Conservation (phyloP, 2,888 invertebrate species). For the Carterocephalus palaemon region DNA sequence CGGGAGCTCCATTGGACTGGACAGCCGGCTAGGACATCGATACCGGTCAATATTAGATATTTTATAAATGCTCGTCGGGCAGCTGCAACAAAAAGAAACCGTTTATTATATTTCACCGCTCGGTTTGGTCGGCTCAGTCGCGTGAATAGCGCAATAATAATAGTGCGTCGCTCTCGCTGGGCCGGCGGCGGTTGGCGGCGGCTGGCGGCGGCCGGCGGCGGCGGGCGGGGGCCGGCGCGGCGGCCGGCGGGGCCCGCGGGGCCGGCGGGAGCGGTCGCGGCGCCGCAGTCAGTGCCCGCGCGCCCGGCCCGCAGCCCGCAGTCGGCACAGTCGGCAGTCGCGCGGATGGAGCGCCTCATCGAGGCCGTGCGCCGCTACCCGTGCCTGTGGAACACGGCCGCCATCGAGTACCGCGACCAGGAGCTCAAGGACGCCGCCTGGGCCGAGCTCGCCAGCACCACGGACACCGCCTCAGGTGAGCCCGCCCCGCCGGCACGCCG, state of each 20-base stretch:
- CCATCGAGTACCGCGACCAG: slow-evolving; percentile 73
- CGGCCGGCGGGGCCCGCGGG: slow-evolving; percentile 30
- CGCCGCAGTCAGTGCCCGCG: slow-evolving; percentile 40
- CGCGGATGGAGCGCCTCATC: slow-evolving; percentile 66
- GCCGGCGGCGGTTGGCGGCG: slow-evolving; percentile 5
- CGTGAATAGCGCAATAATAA: too few relatives aligned
- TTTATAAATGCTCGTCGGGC: too few relatives aligned
- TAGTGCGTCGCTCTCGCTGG: not conserved
- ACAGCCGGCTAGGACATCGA: too few relatives aligned
- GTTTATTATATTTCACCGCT: too few relatives aligned
- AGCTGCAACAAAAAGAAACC: too few relatives aligned
- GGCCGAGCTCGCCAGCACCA: slow-evolving; percentile 71
- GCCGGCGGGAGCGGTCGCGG: slow-evolving; percentile 26
- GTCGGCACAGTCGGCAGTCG: slow-evolving; percentile 33
- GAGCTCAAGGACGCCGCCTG: slow-evolving; percentile 74
- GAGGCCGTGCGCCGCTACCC: slow-evolving; percentile 69
- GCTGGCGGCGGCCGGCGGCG: slow-evolving; percentile 30
- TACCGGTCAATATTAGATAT: too few relatives aligned
- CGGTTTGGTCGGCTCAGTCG: too few relatives aligned
- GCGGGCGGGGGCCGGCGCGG: slow-evolving; percentile 28
- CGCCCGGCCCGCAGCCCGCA: slow-evolving; percentile 32
- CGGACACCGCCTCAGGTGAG: slow-evolving; percentile 67
- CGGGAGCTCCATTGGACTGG: too few relatives aligned
- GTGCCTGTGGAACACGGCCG: slow-evolving; percentile 71
- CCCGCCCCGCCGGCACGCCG: slow-evolving; percentile 40